Conservation (phyloP, 35 echinoderm and acorn worm species). For the Acanthaster planci region DNA sequence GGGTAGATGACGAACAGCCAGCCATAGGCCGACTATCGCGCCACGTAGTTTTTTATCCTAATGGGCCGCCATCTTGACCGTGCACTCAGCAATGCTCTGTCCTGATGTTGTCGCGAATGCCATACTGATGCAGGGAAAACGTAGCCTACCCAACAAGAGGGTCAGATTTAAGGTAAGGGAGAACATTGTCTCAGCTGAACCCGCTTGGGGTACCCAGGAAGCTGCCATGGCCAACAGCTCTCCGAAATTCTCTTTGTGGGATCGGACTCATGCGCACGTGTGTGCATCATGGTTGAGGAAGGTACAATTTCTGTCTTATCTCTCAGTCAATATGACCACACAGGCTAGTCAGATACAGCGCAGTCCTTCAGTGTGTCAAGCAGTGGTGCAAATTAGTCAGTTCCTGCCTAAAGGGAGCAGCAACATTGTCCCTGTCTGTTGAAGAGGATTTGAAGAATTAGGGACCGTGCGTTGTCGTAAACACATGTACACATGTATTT, state of each 20-base stretch:
- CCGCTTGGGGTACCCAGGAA: too few relatives aligned
- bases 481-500: neutral
- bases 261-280: too few relatives aligned
- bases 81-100: neutral
- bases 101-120: slow-evolving; percentile 6
- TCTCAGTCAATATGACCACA: too few relatives aligned
- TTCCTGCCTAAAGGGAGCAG: neutral
- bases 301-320: neutral
- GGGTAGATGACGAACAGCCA: too few relatives aligned
- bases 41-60: too few relatives aligned
- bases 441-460: slow-evolving; percentile 6
- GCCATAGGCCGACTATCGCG: too few relatives aligned
- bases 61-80: neutral
- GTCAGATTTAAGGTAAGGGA: slow-evolving; percentile 4
- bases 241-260: too few relatives aligned
- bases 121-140: slow-evolving; percentile 5
- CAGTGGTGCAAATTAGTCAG: slow-evolving; percentile 22
- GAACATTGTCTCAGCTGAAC: neutral
- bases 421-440: neutral
- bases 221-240: too few relatives aligned
- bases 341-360: too few relatives aligned
- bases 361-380: neutral
- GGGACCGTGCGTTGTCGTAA: neutral
- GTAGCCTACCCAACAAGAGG: neutral
- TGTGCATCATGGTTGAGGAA: neutral